Evolutionary conservation across 2,113 vertebrate genomes (phyloP).

Genomic region (Ptychochromis oligacanthus): DNA sequence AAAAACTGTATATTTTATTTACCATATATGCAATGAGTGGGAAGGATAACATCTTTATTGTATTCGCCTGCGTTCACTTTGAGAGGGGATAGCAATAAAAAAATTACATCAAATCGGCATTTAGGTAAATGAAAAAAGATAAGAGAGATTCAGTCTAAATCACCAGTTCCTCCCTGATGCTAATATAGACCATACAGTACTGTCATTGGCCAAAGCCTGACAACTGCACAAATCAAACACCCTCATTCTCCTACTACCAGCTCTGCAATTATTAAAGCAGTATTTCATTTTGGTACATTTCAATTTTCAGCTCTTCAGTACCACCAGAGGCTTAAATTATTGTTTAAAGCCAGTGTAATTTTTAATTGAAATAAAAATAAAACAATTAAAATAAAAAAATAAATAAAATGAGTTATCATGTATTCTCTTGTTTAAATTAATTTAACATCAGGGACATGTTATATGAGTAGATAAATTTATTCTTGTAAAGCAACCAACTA

Average conservation of each 20-base stretch:
- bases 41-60: background rate
- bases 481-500: background rate
- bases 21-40: background rate
- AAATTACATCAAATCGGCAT: background rate
- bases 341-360: background rate
- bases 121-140: conserved; percentile 3
- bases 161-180: background rate
- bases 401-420: background rate
- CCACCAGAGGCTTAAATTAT: background rate
- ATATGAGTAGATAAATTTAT: background rate
- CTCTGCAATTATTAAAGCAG: conserved; percentile 46
- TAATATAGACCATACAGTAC: background rate
- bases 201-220: conserved; percentile 23
- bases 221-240: conserved; percentile 46
- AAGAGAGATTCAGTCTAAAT: background rate
- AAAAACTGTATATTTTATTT: conserved; percentile 37
- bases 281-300: conserved; percentile 55
- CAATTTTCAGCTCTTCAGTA: conserved; percentile 11
- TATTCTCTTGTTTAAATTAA: background rate
- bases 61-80: background rate
- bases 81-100: background rate
- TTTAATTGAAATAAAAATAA: conserved; percentile 4
- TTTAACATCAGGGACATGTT: background rate
- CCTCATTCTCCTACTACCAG: conserved; percentile 2
- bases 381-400: background rate